Percentiles rank a stretch among this genome's conserved stretches.
phyloP scores from a whole-genome alignment of 2,888 invertebrate genomes.

The Macropis europaea region DNA sequence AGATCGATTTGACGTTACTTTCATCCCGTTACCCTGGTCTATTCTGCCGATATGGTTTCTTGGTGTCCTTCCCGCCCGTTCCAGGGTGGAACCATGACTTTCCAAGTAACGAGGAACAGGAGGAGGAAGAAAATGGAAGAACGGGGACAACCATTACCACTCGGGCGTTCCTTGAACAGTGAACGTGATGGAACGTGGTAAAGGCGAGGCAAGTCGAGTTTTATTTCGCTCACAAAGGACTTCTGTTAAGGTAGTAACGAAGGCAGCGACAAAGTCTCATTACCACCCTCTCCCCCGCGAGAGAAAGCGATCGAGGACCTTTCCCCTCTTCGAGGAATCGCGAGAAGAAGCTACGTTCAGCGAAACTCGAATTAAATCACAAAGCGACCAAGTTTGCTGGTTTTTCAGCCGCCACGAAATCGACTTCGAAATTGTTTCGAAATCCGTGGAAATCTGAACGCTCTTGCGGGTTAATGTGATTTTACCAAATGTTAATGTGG shows the following conservation, averaged over 20 bases:
- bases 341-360: slow-evolving; percentile 23
- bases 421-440: neutral
- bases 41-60: neutral
- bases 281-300: slow-evolving; percentile 12
- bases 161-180: neutral
- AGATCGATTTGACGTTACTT: neutral
- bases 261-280: slow-evolving; percentile 48
- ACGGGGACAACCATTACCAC: slow-evolving; percentile 16
- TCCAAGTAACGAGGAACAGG: slow-evolving; percentile 10
- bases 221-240: slow-evolving; percentile 55
- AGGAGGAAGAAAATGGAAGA: neutral
- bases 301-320: slow-evolving; percentile 29
- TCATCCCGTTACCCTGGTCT: neutral
- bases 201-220: slow-evolving; percentile 28
- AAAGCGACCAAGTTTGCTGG: slow-evolving; percentile 23
- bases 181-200: slow-evolving; percentile 32
- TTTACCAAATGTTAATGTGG: too few relatives aligned
- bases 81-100: slow-evolving; percentile 9
- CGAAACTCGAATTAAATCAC: slow-evolving; percentile 34
- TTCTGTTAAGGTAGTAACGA: slow-evolving; percentile 47
- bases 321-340: neutral
- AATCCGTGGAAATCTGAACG: neutral
- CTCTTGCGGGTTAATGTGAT: too few relatives aligned
- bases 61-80: neutral
- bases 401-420: neutral